Base-by-base conservation (phyloP, 2,113 vertebrate species). In the Phyllopteryx taeniolatus region DNA sequence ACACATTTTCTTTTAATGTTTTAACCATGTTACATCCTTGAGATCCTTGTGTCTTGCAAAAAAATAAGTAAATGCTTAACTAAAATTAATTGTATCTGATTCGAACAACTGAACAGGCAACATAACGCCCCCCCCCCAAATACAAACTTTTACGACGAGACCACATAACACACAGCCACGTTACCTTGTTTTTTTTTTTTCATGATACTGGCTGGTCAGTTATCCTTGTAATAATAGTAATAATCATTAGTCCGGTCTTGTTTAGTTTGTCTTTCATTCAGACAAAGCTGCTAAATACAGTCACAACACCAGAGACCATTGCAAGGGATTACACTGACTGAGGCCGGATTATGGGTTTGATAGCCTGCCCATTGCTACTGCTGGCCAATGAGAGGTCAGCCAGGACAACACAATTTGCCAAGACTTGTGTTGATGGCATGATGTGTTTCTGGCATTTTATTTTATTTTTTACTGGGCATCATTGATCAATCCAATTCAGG, bases 261-360 rank as follows among this genome's bases (percentile, higher is more conserved):
- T 79, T 76, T 76, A 70, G 12, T 61, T 33, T 67, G 68, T 76
- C 71, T 68, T 77, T 77, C 54, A 71, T 66, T 56, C 59, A 67
- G 77, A 87, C 86, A 80, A 79, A 75, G 72, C 72, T 70, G 73
- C 70, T 53, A 74, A 39, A 31, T 77, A 76, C 74, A 76, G 74
- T 73, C 72, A 66, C 75, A 75, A 10, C 70, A 22, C 62, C 65
- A 71, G 42, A 68, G 73, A 70, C 71, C 74, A 67, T 73, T 84
- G 74, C 57, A 51, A 20, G 68, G 81, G 89, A 91, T 92, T 91
- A 91, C 44, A 74, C 72, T 72, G 72, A 73, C 82, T 68, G 63
- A 64, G 90, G 90, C 90, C 88, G 64, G 44, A 66, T 66, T 91
- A 91, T 68, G 59, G 71, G 63, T 73, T 82, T 87, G 78, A 85